A percentile compares a stretch with the other conserved stretches of the same genome.
Conservation (phyloP, 2,113 vertebrate genomes). For the Gavia stellata region DNA sequence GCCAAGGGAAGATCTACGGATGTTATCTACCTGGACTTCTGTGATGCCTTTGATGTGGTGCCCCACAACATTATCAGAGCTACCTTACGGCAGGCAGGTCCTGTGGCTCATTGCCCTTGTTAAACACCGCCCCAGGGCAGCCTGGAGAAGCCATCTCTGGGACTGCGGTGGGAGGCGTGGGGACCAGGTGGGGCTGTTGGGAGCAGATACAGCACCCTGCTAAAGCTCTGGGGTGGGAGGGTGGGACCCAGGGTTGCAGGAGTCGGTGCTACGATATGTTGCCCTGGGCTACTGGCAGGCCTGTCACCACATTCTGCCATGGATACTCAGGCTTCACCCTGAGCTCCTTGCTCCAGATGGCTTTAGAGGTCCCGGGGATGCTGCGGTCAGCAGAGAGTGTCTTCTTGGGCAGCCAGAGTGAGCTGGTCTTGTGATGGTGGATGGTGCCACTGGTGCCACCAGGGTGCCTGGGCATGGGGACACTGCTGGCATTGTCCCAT, state of each 20-base stretch:
- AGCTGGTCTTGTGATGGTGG: not conserved
- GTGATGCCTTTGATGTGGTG: not conserved
- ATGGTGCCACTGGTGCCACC: not conserved
- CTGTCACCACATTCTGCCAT: not conserved
- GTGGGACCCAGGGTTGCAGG: not conserved
- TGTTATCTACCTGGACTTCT: not conserved
- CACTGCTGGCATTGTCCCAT: too few species aligned
- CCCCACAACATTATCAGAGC: not conserved
- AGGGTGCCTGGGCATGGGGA: not conserved
- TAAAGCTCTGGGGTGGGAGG: not conserved
- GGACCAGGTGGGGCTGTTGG: too few species aligned
- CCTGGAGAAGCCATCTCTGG: not conserved
- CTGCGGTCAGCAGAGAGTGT: constrained; percentile 12
- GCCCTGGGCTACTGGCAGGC: not conserved
- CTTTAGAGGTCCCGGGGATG: constrained; percentile 10
- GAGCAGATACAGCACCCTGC: not conserved
- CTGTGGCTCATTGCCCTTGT: not conserved
- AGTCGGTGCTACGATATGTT: not conserved
- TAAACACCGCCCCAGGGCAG: not conserved
- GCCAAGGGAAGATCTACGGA: not conserved
- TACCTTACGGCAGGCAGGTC: not conserved
- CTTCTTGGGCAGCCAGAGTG: not conserved
- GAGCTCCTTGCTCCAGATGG: not conserved
- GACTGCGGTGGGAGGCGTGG: not conserved
- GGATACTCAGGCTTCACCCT: not conserved